Evolutionary conservation across 2,113 vertebrate genomes (phyloP).

Genomic region (mouse (Mus musculus)): DNA sequence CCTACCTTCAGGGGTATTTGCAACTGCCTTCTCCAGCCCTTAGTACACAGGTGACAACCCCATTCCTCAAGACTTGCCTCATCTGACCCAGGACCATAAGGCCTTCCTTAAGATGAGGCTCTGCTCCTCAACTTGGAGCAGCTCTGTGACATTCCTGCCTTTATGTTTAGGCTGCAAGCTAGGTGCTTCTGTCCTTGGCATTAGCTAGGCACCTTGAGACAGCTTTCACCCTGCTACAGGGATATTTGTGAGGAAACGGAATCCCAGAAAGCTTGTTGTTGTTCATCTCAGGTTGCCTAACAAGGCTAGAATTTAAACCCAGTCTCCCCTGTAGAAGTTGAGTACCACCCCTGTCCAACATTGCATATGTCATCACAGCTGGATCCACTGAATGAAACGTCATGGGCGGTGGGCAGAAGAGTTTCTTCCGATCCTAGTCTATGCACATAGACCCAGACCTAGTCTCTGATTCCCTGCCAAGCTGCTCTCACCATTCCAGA

Average conservation of each 20-base stretch:
- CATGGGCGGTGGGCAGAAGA: not conserved
- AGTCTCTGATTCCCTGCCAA: conserved; percentile 13
- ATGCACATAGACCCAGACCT: conserved; percentile 3
- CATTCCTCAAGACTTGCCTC: not conserved
- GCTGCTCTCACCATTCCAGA: not conserved
- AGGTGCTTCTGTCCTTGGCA: conserved; percentile 58
- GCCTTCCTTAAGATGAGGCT: not conserved
- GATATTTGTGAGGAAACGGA: not conserved
- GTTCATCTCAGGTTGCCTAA: not conserved
- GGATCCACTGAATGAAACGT: conserved; percentile 2
- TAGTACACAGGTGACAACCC: not conserved
- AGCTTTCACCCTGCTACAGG: not conserved
- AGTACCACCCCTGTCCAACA: not conserved
- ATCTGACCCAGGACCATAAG: not conserved
- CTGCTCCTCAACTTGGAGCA: conserved; percentile 34
- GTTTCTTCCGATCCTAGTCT: conserved; percentile 48
- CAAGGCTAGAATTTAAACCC: not conserved
- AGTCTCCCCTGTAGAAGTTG: not conserved
- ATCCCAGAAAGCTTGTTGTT: conserved; percentile 41
- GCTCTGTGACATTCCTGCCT: not conserved
- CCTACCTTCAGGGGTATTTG: not conserved
- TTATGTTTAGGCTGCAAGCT: not conserved
- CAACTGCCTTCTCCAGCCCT: not conserved
- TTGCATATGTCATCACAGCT: not conserved
- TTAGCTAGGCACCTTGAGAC: conserved; percentile 53